These are phyloP conservation scores for Lasioglossum calceatum DNA, from an alignment of 2,888 invertebrate species.

Conservation along the genomic window DNA sequence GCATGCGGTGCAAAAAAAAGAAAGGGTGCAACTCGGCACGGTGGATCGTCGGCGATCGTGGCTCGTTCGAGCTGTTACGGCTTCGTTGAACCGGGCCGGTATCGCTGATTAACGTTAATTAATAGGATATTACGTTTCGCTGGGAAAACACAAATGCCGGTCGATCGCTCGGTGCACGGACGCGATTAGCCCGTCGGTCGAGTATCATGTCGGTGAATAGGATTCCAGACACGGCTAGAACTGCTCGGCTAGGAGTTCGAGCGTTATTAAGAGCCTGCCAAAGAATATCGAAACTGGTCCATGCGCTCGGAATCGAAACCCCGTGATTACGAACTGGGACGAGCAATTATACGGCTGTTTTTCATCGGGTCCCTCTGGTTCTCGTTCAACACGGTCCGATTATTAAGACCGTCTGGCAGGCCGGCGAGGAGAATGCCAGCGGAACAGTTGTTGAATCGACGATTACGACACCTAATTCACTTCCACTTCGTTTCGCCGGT, in stretches of 20 bases:
- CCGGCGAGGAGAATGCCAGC: not conserved
- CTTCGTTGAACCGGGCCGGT: constrained; percentile 13
- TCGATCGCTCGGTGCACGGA: not conserved
- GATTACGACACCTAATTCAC: constrained; percentile 46
- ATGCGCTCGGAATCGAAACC: constrained; percentile 24
- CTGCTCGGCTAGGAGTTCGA: constrained; percentile 17
- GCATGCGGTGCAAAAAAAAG: constrained; percentile 7
- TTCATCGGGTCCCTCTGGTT: constrained; percentile 14
- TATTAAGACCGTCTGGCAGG: constrained; percentile 26
- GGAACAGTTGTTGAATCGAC: constrained; percentile 25
- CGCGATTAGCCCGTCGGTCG: constrained; percentile 27
- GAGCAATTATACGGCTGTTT: constrained; percentile 51
- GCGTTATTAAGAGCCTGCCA: constrained; percentile 32
- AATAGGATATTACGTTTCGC: constrained; percentile 52
- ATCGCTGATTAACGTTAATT: constrained; percentile 63
- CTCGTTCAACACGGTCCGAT: constrained; percentile 34
- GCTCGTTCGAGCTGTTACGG: constrained; percentile 17
- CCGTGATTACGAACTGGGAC: constrained; percentile 47
- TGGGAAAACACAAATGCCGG: constrained; percentile 38
- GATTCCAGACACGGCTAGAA: constrained; percentile 29
- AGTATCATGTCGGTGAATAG: constrained; percentile 39
- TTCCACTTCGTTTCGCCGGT: not conserved
- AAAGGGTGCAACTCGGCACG: constrained; percentile 36
- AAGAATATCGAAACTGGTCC: constrained; percentile 43
- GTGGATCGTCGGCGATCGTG: not conserved